These are phyloP conservation scores for Bradypodion ventrale DNA, from an alignment of 2,797 vertebrate species.

Conservation along the genomic window DNA sequence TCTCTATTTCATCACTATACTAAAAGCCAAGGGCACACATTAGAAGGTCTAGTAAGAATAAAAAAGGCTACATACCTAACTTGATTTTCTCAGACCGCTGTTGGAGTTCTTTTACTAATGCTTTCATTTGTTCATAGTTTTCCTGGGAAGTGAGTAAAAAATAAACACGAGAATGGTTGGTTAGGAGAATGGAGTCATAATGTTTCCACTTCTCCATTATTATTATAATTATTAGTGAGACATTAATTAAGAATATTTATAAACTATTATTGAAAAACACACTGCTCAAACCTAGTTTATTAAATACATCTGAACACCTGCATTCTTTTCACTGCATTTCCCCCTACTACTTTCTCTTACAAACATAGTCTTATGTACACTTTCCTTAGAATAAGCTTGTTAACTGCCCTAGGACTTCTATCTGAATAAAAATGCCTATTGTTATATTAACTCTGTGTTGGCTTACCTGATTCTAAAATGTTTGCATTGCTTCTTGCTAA, in stretches of 20 bases:
- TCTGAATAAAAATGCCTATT: background rate
- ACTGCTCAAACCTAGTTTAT: background rate
- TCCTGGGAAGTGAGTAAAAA: conserved; percentile 79
- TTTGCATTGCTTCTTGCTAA: no score
- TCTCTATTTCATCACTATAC: background rate
- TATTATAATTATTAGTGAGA: background rate
- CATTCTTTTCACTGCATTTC: background rate
- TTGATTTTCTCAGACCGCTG: conserved; percentile 84
- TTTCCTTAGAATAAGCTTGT: background rate
- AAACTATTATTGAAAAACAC: background rate
- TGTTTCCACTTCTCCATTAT: background rate
- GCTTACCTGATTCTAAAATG: no score
- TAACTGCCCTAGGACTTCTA: background rate
- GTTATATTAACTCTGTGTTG: rapidly evolving
- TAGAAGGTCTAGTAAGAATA: conserved; percentile 15
- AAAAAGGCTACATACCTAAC: conserved; percentile 78
- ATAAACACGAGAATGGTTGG: background rate
- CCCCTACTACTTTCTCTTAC: background rate
- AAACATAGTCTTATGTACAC: background rate
- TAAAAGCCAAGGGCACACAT: background rate
- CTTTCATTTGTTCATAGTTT: conserved; percentile 94
- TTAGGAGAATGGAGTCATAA: background rate
- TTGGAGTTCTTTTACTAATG: conserved; percentile 85
- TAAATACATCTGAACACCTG: background rate
- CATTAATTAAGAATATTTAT: background rate